A percentile compares a stretch with the other conserved stretches of the same genome.
phyloP scores from a whole-genome alignment of 2,113 vertebrate genomes.

The Lucifuga dentata region DNA sequence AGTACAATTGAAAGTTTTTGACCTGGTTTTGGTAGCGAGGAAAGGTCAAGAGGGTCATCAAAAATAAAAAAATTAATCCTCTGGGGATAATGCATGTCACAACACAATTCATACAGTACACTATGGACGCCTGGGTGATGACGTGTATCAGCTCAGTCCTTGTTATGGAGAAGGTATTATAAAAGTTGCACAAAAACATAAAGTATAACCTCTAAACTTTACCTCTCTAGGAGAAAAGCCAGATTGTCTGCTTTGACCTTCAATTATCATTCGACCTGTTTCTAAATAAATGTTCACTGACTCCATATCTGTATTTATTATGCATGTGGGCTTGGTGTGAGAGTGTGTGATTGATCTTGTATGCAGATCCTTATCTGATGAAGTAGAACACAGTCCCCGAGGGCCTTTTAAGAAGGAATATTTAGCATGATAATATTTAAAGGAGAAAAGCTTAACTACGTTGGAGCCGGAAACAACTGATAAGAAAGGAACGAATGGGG shows the following conservation, averaged over 20 bases:
- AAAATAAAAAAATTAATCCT: neutral
- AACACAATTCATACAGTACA: too few relatives aligned
- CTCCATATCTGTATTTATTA: slow-evolving; percentile 38
- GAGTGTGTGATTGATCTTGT: slow-evolving; percentile 39
- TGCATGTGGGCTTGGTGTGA: slow-evolving; percentile 25
- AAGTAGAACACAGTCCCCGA: slow-evolving; percentile 25
- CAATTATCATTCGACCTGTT: slow-evolving; percentile 30
- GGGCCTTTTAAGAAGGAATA: slow-evolving; percentile 29
- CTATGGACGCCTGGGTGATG: too few relatives aligned
- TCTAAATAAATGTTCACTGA: slow-evolving; percentile 15
- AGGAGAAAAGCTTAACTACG: slow-evolving; percentile 34
- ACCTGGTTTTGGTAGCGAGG: too few relatives aligned
- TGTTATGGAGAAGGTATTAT: too few relatives aligned
- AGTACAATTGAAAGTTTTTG: too few relatives aligned
- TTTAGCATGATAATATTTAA: slow-evolving; percentile 32
- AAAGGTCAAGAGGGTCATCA: too few relatives aligned
- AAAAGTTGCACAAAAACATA: too few relatives aligned
- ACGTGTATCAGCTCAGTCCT: too few relatives aligned
- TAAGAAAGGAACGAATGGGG: slow-evolving; percentile 22
- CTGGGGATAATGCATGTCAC: neutral
- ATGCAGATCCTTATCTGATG: slow-evolving; percentile 57
- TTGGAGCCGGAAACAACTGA: slow-evolving; percentile 20
- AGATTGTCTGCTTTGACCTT: slow-evolving; percentile 31
- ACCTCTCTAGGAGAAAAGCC: neutral
- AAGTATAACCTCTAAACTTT: too few relatives aligned